Conservation (phyloP, 2,113 vertebrate species). For the Pardalotus punctatus region DNA sequence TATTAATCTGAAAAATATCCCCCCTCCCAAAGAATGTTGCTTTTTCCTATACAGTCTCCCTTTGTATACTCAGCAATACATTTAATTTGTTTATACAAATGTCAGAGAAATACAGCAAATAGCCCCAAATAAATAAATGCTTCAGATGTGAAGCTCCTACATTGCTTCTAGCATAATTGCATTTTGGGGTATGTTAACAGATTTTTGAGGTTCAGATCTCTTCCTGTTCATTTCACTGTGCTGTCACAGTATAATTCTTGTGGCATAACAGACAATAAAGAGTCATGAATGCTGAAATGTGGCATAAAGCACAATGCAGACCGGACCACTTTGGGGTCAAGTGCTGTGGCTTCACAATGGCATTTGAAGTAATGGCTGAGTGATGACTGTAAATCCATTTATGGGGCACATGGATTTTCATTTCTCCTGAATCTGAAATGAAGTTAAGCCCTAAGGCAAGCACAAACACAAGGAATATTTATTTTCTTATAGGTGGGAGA, state of each 20-base stretch:
- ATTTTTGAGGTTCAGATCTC: not conserved
- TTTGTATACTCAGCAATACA: not conserved
- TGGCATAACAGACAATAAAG: not conserved
- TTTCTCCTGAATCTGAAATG: not conserved
- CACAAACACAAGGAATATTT: fast-evolving
- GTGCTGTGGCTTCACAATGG: not conserved
- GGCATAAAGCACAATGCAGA: not conserved
- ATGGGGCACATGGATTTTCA: not conserved
- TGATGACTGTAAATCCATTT: not conserved
- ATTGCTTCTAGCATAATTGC: not conserved
- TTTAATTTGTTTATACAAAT: not conserved
- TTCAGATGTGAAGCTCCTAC: not conserved
- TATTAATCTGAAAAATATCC: not conserved
- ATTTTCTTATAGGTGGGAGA: not conserved
- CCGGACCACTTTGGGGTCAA: not conserved
- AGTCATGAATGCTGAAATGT: not conserved
- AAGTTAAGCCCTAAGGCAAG: not conserved
- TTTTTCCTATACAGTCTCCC: not conserved
- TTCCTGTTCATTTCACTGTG: not conserved
- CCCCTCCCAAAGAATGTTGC: not conserved
- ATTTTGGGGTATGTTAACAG: not conserved
- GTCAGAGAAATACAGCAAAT: not conserved
- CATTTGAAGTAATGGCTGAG: not conserved
- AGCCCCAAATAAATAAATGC: not conserved
- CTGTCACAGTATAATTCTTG: not conserved